These are phyloP conservation scores for Glaucomys volans DNA, from an alignment of 2,113 vertebrate species.

Conservation along the genomic window DNA sequence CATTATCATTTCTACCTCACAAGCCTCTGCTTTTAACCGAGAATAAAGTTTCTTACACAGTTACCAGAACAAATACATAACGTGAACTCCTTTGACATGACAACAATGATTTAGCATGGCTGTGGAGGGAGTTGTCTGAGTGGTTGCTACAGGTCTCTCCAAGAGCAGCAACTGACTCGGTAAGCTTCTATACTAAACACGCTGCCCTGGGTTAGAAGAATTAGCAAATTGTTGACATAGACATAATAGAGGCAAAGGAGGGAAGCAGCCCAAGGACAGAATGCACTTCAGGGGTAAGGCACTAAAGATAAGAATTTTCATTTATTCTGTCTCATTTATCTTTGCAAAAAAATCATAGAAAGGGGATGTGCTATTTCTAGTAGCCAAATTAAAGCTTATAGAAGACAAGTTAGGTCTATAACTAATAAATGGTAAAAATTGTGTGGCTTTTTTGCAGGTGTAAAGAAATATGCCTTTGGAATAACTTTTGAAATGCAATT, in stretches of 20 bases:
- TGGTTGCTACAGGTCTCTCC: background rate
- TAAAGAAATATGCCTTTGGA: constrained; percentile 1
- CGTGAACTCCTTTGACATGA: background rate
- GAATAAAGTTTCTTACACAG: fast-evolving
- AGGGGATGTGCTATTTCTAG: background rate
- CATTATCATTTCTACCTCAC: background rate
- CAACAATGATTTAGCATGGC: background rate
- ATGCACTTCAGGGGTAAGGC: fast-evolving
- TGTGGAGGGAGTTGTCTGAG: background rate
- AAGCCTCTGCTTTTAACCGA: background rate
- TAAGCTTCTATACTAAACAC: background rate
- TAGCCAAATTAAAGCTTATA: background rate
- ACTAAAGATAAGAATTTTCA: background rate
- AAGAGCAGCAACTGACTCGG: background rate
- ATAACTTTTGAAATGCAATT: background rate
- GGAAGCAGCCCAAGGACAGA: background rate
- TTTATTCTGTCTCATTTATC: background rate
- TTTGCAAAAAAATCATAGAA: background rate
- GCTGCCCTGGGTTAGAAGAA: background rate
- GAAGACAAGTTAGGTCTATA: background rate
- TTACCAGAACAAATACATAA: background rate
- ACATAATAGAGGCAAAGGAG: background rate
- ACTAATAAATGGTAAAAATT: background rate
- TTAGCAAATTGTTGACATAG: background rate
- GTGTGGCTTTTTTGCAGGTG: background rate